A percentile compares a stretch with the other conserved stretches of the same genome.
Conservation (phyloP, 2,797 vertebrate species). For the Nannoperca australis region DNA sequence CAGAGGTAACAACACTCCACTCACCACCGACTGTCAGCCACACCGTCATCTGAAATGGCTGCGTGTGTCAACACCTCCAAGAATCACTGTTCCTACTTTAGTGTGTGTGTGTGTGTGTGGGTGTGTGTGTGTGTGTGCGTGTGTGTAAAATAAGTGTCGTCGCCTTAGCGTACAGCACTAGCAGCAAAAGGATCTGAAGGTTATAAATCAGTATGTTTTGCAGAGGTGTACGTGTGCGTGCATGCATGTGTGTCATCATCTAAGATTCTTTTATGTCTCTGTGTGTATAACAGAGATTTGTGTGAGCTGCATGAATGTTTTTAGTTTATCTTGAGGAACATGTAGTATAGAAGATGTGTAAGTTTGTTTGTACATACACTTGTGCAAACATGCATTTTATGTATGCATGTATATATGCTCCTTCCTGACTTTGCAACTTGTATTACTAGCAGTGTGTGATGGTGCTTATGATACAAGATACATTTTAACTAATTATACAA, state of each 20-base stretch:
- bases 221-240: conserved; percentile 27
- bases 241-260: conserved; percentile 38
- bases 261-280: conserved; percentile 14
- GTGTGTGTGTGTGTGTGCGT: conserved; percentile 35
- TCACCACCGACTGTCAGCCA: conserved; percentile 68
- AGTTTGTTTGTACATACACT: not conserved
- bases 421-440: no score
- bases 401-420: not conserved
- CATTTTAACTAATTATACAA: no score
- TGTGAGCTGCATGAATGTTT: not conserved
- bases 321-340: not conserved
- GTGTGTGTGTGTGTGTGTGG: conserved; percentile 33
- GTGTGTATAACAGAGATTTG: conserved; percentile 13
- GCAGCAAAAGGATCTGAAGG: conserved; percentile 30
- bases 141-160: conserved; percentile 48
- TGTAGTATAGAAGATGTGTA: not conserved
- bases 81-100: conserved; percentile 55
- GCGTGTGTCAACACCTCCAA: conserved; percentile 78
- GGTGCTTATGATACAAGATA: no score
- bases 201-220: conserved; percentile 30
- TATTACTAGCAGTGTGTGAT: no score
- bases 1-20: conserved; percentile 61
- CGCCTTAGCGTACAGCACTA: conserved; percentile 29
- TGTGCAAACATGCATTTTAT: not conserved
- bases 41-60: conserved; percentile 72